Evolutionary conservation across 2,888 invertebrate genomes (phyloP).

Genomic region (Trichopoda pennipes): DNA sequence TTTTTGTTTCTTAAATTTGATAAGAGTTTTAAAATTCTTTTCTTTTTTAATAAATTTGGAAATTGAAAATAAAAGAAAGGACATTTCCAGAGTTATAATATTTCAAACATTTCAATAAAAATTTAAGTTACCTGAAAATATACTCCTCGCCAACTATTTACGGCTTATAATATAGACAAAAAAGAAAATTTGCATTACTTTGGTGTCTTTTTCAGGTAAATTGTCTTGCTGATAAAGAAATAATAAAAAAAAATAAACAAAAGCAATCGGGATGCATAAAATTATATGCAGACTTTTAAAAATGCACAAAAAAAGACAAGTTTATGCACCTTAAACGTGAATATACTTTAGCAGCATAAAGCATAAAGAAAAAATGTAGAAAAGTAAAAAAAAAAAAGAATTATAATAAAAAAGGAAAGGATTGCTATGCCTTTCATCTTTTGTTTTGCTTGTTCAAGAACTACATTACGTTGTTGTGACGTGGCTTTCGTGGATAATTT

Average conservation of each 20-base stretch:
- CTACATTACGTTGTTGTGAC: slow-evolving; percentile 54
- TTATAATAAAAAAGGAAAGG: slow-evolving; percentile 7
- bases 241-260: slow-evolving; percentile 24
- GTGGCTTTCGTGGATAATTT: slow-evolving; percentile 67
- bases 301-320: slow-evolving; percentile 46
- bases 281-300: slow-evolving; percentile 60
- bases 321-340: slow-evolving; percentile 4
- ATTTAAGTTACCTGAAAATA: background rate
- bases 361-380: background rate
- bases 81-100: too few relatives aligned
- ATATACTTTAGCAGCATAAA: slow-evolving; percentile 1
- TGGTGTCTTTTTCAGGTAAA: slow-evolving; percentile 64
- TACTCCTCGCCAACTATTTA: background rate
- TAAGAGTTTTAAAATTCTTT: too few relatives aligned
- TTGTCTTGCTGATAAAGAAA: slow-evolving; percentile 52
- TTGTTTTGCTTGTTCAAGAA: slow-evolving; percentile 57
- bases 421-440: slow-evolving; percentile 58
- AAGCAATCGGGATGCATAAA: slow-evolving; percentile 47
- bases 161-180: background rate
- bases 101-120: background rate
- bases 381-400: background rate
- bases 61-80: too few relatives aligned
- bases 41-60: too few relatives aligned
- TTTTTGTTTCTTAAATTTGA: too few relatives aligned
- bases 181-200: slow-evolving; percentile 62